phyloP scores from a whole-genome alignment of 2,797 vertebrate species.

The Oryzias dopingdopingensis region DNA sequence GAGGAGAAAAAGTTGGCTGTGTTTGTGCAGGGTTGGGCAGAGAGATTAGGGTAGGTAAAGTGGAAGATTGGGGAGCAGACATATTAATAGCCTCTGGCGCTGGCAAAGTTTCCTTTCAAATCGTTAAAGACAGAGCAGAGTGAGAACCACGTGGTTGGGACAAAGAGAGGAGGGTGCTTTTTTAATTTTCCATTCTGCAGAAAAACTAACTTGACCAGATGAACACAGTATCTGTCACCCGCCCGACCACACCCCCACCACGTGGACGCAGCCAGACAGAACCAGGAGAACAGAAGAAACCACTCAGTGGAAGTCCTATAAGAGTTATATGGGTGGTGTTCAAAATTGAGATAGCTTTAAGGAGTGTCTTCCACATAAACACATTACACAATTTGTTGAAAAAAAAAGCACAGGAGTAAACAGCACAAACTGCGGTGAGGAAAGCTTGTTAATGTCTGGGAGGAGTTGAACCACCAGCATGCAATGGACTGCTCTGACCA shows the following conservation, averaged over 20 bases:
- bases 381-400: conserved; percentile 70
- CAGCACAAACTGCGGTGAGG: conserved; percentile 64
- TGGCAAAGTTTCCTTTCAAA: conserved; percentile 61
- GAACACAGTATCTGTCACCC: conserved; percentile 38
- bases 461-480: conserved; percentile 46
- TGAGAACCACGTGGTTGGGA: conserved; percentile 47
- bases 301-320: too few species aligned
- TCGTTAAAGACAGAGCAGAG: conserved; percentile 48
- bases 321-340: too few species aligned
- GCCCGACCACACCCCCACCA: conserved; percentile 31
- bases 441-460: conserved; percentile 64
- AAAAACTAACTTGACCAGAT: conserved; percentile 46
- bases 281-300: conserved; percentile 8
- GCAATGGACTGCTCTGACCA: conserved; percentile 39
- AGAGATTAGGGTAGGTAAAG: conserved; percentile 29
- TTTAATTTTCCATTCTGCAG: conserved; percentile 20
- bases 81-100: conserved; percentile 59
- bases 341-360: too few species aligned
- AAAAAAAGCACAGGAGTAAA: conserved; percentile 58
- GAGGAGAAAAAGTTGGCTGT: conserved; percentile 20
- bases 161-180: conserved; percentile 40
- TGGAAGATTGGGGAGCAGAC: conserved; percentile 27
- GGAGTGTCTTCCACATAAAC: conserved; percentile 45
- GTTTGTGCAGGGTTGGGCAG: conserved; percentile 6
- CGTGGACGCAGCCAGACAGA: conserved; percentile 12